Evolutionary conservation across 2,113 vertebrate species (phyloP).

Genomic region (Salvelinus alpinus): DNA sequence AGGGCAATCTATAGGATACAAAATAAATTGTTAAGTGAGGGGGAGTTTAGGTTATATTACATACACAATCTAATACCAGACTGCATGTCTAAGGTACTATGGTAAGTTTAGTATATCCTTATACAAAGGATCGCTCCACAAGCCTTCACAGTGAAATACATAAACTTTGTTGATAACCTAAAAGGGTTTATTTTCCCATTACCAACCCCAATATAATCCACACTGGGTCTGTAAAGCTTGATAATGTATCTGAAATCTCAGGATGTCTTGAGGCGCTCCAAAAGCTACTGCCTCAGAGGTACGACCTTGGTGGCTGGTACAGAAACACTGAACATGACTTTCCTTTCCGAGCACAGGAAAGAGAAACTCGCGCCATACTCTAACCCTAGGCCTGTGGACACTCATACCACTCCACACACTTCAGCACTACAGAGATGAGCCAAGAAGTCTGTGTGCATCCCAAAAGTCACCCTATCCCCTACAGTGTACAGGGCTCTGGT

Average conservation of each 20-base stretch:
- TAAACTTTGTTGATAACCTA: neutral
- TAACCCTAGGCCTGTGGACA: conserved; percentile 53
- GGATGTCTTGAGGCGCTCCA: neutral
- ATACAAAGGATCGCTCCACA: conserved; percentile 5
- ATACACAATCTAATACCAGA: neutral
- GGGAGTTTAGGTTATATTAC: neutral
- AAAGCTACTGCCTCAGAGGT: conserved; percentile 5
- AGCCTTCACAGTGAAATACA: neutral
- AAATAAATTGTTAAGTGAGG: conserved; percentile 12
- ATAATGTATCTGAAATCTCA: no score
- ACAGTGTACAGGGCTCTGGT: no score
- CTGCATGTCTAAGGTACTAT: no score
- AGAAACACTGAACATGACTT: conserved; percentile 47
- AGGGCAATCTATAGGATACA: conserved; percentile 9
- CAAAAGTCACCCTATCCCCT: no score
- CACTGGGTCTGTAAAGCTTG: no score
- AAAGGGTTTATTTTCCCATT: no score
- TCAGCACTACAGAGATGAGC: conserved; percentile 20
- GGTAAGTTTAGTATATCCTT: no score
- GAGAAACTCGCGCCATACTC: conserved; percentile 31
- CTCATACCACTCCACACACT: conserved; percentile 16
- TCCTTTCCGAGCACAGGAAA: conserved; percentile 46
- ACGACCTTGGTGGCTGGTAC: conserved; percentile 29
- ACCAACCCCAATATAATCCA: no score
- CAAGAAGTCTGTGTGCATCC: neutral